Percentiles rank a stretch among this genome's conserved stretches.
Conservation (phyloP, 2,113 vertebrate genomes). For the Hirundichthys speculiger region DNA sequence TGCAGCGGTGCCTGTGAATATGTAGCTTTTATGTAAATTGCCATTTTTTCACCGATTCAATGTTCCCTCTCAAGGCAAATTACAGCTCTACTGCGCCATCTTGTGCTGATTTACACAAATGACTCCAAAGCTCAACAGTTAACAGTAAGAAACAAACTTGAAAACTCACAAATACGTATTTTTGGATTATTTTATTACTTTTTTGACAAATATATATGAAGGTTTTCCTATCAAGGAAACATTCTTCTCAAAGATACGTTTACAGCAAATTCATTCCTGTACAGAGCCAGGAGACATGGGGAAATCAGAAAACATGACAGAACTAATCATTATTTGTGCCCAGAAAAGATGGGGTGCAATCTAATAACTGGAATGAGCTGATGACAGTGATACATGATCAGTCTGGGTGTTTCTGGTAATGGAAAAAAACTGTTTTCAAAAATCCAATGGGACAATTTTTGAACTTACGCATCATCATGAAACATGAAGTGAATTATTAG, state of each 20-base stretch:
- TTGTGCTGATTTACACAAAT: slow-evolving; percentile 42
- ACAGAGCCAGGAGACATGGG: slow-evolving; percentile 71
- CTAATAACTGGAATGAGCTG: slow-evolving; percentile 48
- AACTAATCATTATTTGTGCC: slow-evolving; percentile 73
- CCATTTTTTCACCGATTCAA: no score
- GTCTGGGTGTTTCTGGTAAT: slow-evolving; percentile 44
- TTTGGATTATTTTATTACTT: slow-evolving; percentile 81
- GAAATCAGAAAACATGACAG: slow-evolving; percentile 69
- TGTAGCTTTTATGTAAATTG: no score
- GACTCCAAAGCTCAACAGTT: background rate
- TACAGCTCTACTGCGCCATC: slow-evolving; percentile 51
- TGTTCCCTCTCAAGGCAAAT: background rate
- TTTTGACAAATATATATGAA: slow-evolving; percentile 87
- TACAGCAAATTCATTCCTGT: slow-evolving; percentile 79
- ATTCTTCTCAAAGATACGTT: slow-evolving; percentile 79
- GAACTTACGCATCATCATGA: slow-evolving; percentile 59
- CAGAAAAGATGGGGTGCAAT: slow-evolving; percentile 64
- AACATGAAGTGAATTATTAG: slow-evolving; percentile 61
- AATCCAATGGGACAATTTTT: slow-evolving; percentile 71
- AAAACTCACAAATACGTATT: slow-evolving; percentile 34
- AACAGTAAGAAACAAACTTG: background rate
- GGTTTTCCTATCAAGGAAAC: slow-evolving; percentile 76
- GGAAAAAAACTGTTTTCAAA: slow-evolving; percentile 48
- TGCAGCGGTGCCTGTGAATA: no score
- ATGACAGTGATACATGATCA: slow-evolving; percentile 49